These are phyloP conservation scores for Taenaris catops DNA, from an alignment of 2,888 invertebrate genomes.

Conservation along the genomic window DNA sequence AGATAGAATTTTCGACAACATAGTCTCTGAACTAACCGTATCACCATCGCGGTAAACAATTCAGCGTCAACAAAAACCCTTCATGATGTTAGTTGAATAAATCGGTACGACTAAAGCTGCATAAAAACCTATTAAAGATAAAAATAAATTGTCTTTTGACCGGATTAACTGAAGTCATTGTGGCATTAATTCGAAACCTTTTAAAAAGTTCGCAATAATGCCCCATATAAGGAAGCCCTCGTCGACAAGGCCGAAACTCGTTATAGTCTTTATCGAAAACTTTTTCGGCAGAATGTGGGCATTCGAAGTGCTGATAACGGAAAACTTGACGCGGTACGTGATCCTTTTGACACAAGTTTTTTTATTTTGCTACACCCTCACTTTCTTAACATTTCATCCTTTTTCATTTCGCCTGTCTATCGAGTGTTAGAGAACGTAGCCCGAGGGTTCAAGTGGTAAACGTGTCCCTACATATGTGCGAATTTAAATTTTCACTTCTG, in stretches of 20 bases:
- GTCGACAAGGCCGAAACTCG: constrained; percentile 31
- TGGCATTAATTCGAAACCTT: constrained; percentile 23
- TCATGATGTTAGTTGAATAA: too few relatives aligned
- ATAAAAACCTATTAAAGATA: too few relatives aligned
- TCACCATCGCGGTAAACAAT: too few relatives aligned
- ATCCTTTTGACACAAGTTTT: constrained; percentile 35
- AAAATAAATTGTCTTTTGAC: too few relatives aligned
- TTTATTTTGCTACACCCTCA: constrained; percentile 27
- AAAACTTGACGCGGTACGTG: constrained; percentile 37
- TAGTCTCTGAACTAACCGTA: too few relatives aligned
- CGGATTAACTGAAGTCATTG: too few relatives aligned
- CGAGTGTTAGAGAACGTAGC: constrained; percentile 15
- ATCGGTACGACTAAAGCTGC: too few relatives aligned
- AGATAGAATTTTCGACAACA: too few relatives aligned
- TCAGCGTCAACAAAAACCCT: too few relatives aligned
- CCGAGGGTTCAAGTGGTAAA: background rate
- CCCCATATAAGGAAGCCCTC: constrained; percentile 17
- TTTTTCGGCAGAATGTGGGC: constrained; percentile 35
- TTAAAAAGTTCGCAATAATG: constrained; percentile 23
- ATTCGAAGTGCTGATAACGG: constrained; percentile 36
- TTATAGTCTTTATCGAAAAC: constrained; percentile 38
- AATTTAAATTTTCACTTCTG: constrained; percentile 7
- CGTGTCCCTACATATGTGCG: background rate
- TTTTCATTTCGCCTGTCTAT: constrained; percentile 24
- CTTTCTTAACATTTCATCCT: constrained; percentile 24